Evolutionary conservation across 2,888 invertebrate species (phyloP).

Genomic region (Cremastobaeus sp.): DNA sequence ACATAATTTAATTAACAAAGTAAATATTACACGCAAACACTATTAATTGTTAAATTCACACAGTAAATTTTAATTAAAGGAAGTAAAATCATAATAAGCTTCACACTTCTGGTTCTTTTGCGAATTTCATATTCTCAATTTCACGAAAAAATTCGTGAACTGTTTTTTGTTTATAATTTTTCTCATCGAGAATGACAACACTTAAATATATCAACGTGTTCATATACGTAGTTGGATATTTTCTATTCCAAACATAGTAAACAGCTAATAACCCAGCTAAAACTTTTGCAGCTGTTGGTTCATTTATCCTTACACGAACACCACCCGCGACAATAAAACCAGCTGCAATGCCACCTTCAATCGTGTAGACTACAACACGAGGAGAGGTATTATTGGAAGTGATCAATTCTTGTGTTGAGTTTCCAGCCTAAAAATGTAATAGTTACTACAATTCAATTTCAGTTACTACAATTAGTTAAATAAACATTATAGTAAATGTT

Average conservation of each 20-base stretch:
- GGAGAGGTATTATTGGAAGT: background rate
- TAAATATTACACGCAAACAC: too few relatives aligned
- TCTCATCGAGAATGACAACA: background rate
- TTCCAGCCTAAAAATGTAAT: slow-evolving; percentile 8
- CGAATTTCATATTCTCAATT: too few relatives aligned
- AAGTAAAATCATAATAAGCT: too few relatives aligned
- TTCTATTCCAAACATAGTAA: slow-evolving; percentile 13
- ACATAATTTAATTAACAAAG: too few relatives aligned
- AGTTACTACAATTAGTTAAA: too few relatives aligned
- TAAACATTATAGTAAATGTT: too few relatives aligned
- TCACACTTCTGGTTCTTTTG: too few relatives aligned
- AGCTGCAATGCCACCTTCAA: slow-evolving; percentile 2
- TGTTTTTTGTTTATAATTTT: slow-evolving; percentile 5
- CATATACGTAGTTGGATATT: background rate
- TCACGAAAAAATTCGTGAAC: background rate
- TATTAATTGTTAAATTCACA: too few relatives aligned
- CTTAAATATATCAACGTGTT: background rate
- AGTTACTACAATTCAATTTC: too few relatives aligned
- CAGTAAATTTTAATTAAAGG: too few relatives aligned
- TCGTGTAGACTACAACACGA: background rate
- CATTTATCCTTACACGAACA: background rate
- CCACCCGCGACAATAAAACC: background rate
- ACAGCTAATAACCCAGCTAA: background rate
- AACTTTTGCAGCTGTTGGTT: slow-evolving; percentile 1
- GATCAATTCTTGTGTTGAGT: background rate